Conservation (phyloP, 2,888 invertebrate genomes). For the Drosophila vallismaia region DNA sequence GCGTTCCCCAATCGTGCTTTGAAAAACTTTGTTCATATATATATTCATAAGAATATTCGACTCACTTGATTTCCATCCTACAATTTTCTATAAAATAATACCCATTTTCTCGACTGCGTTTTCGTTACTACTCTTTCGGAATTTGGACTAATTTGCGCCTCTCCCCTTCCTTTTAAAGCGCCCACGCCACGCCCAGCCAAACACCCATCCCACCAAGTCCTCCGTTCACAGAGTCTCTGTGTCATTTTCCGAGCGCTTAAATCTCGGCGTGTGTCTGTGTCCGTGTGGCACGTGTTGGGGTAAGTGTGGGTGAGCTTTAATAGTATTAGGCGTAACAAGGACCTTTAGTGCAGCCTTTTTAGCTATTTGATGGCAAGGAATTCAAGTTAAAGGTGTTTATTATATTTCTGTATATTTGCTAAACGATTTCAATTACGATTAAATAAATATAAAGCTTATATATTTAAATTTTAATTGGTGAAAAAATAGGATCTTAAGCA, state of each 20-base stretch:
- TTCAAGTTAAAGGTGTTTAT: neutral
- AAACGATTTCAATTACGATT: too few species aligned
- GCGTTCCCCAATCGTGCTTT: conserved; percentile 7
- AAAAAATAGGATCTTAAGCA: too few species aligned
- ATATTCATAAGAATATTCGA: too few species aligned
- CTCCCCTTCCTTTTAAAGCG: neutral
- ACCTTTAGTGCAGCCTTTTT: neutral
- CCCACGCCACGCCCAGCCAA: neutral
- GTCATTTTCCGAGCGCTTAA: conserved; percentile 48
- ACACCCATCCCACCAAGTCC: neutral
- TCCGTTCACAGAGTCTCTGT: neutral
- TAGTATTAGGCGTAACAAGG: conserved; percentile 25
- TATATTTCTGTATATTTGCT: too few species aligned
- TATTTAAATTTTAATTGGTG: too few species aligned
- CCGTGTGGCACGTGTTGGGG: conserved; percentile 20
- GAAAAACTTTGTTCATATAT: neutral
- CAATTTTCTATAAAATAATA: too few species aligned
- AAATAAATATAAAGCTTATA: too few species aligned
- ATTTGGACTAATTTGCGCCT: neutral
- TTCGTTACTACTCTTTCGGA: neutral
- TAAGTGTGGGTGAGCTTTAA: conserved; percentile 16
- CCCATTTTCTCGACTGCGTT: neutral
- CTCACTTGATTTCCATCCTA: too few species aligned
- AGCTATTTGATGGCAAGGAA: neutral
- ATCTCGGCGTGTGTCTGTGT: conserved; percentile 48